Conservation (phyloP, 2,797 vertebrate genomes). For the Gadopsis bispinosus region DNA sequence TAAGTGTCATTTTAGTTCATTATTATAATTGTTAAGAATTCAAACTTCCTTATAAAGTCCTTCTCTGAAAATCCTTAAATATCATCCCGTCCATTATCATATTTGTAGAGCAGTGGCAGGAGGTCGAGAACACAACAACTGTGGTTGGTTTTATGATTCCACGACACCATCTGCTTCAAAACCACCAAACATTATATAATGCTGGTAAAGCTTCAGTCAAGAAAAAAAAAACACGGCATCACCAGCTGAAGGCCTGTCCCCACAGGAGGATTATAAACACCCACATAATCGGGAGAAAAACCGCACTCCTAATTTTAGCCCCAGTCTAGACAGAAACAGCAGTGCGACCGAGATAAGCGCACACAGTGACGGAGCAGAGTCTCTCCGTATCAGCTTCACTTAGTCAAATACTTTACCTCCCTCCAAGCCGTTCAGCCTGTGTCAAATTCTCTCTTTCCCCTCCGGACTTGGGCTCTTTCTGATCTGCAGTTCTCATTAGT, state of each 20-base stretch:
- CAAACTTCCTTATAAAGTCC: no score
- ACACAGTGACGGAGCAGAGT: constrained; percentile 24
- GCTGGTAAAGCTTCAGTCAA: constrained; percentile 61
- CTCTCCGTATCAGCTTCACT: constrained; percentile 43
- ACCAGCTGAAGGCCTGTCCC: constrained; percentile 56
- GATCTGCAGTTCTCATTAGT: constrained; percentile 50
- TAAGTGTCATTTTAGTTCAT: neutral
- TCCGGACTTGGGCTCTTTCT: constrained; percentile 21
- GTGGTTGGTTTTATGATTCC: constrained; percentile 62
- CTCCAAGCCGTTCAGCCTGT: constrained; percentile 11
- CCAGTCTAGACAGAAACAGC: constrained; percentile 69
- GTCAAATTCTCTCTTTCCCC: constrained; percentile 39
- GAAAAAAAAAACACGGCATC: constrained; percentile 21
- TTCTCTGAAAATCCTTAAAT: constrained; percentile 60
- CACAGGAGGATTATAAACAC: constrained; percentile 72
- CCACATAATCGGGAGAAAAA: constrained; percentile 67
- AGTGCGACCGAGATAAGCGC: constrained; percentile 48
- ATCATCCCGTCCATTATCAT: constrained; percentile 59
- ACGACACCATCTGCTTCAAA: constrained; percentile 70
- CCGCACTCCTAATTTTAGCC: constrained; percentile 73
- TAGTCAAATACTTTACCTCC: constrained; percentile 18
- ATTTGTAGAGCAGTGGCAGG: constrained; percentile 53
- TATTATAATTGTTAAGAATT: no score
- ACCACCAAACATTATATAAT: constrained; percentile 74
- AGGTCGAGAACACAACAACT: constrained; percentile 60